Base-by-base conservation (phyloP, 2,113 vertebrate genomes). In the Bujurquina vittata region DNA sequence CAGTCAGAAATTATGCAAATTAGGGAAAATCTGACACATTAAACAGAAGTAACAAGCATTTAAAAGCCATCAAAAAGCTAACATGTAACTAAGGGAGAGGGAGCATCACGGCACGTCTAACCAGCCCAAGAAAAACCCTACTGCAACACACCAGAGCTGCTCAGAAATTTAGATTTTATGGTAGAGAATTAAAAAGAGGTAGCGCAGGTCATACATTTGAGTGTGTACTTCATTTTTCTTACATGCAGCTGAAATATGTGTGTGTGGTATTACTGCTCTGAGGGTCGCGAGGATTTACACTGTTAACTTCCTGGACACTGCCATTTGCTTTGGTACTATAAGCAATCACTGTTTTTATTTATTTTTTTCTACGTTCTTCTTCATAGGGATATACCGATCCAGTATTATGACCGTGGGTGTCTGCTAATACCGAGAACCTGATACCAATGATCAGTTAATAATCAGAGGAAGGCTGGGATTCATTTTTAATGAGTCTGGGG, bases 171-270 rank as follows among this genome's bases (percentile, higher is more conserved):
- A 52, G 65, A 52, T 29, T 69, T 15, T 40, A 67, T 67, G 22
- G 63, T 67, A 69, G 23, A 69, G 65, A 29, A 29, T 69, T 49
- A 49, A 69, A 43, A 69, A 69, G 23, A 43, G 9, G 18, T 69
- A 29, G 6, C 6, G 23, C 37, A 37, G 37, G 37, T 37, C 10
- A 37, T 37, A 43, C 11, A 14, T 3, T 46, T 46, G 43, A 40
- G 37, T 40, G 37, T 10, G 10, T 40, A 40, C 9, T 40, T 40
- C 9, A 40, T 46, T 46, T 46, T 46, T 12, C 12, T 43, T 12
- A 14, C 11, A 46, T 46, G 4, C 12, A 46, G 43, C 37, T 46
- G 40, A 67, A 67, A 18, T 67, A 10, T 1, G 22, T 31, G 31
- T 31, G 31, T 6, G 31, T 31, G 31, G 26, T 26, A 3, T 26